These are phyloP conservation scores for Aspidapion aeneum DNA, from an alignment of 2,888 invertebrate species.

Conservation along the genomic window DNA sequence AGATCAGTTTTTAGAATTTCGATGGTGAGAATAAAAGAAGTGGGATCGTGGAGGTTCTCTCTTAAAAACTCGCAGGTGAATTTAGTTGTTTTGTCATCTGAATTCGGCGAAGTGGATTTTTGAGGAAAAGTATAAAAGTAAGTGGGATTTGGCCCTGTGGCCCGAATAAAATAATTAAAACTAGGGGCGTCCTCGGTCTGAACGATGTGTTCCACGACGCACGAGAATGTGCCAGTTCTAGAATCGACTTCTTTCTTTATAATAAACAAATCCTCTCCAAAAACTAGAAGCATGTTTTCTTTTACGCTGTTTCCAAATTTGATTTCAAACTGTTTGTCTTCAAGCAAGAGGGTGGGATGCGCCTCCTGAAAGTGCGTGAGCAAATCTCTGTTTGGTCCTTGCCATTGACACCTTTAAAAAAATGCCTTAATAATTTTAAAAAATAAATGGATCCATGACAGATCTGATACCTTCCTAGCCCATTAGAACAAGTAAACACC, in stretches of 20 bases:
- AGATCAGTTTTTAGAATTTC: conserved; percentile 18
- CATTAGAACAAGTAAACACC: too few species aligned
- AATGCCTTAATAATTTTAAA: too few species aligned
- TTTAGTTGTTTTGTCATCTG: conserved; percentile 28
- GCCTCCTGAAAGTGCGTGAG: conserved; percentile 34
- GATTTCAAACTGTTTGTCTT: conserved; percentile 34
- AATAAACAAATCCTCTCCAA: conserved; percentile 34
- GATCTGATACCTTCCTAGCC: too few species aligned
- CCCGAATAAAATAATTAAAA: conserved; percentile 24
- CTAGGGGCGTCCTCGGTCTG: conserved; percentile 16
- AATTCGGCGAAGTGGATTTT: conserved; percentile 13
- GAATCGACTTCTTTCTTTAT: conserved; percentile 33
- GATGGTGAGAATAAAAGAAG: conserved; percentile 24
- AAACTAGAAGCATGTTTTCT: conserved; percentile 32
- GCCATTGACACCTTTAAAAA: conserved; percentile 40
- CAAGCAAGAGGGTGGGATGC: conserved; percentile 33
- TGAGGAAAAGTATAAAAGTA: conserved; percentile 20
- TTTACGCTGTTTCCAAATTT: conserved; percentile 34
- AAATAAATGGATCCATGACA: too few species aligned
- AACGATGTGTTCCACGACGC: conserved; percentile 25
- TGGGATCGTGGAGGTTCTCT: conserved; percentile 26
- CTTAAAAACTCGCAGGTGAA: conserved; percentile 24
- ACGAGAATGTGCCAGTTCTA: conserved; percentile 20
- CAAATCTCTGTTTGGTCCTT: conserved; percentile 33
- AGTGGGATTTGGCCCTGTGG: conserved; percentile 17